phyloP scores from a whole-genome alignment of 2,113 vertebrate species.

The Chaetura pelagica region DNA sequence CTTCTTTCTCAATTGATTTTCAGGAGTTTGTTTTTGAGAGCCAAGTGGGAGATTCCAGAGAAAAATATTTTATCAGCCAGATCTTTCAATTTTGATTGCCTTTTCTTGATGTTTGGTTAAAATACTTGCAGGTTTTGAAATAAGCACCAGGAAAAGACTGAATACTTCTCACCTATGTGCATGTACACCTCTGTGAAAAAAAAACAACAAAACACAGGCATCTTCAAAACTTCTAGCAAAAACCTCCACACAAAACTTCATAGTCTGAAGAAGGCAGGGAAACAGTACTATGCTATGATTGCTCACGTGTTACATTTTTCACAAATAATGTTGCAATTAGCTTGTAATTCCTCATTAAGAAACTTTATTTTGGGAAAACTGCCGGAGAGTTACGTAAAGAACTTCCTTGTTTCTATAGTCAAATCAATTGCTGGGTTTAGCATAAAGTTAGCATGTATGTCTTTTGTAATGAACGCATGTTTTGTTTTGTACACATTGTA shows the following conservation, averaged over 20 bases:
- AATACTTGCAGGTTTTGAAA: neutral
- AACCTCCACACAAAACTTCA: neutral
- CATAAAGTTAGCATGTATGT: neutral
- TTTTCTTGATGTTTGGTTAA: neutral
- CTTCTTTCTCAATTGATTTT: neutral
- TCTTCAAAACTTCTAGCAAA: neutral
- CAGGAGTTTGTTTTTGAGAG: neutral
- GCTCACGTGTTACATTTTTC: neutral
- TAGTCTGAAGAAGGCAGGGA: neutral
- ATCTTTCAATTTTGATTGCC: neutral
- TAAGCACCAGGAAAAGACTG: neutral
- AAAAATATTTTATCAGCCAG: neutral
- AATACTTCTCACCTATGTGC: neutral
- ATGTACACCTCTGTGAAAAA: neutral
- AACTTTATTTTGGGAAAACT: neutral
- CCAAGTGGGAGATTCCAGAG: neutral
- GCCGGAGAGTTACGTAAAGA: neutral
- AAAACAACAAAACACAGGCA: accelerated
- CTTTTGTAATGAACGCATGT: neutral
- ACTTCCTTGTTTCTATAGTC: neutral
- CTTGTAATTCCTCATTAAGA: neutral
- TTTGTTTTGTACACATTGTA: neutral
- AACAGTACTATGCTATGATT: neutral
- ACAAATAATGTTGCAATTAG: neutral
- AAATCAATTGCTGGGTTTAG: neutral